phyloP scores from a whole-genome alignment of 2,888 invertebrate genomes.

The Archips crataeganus region DNA sequence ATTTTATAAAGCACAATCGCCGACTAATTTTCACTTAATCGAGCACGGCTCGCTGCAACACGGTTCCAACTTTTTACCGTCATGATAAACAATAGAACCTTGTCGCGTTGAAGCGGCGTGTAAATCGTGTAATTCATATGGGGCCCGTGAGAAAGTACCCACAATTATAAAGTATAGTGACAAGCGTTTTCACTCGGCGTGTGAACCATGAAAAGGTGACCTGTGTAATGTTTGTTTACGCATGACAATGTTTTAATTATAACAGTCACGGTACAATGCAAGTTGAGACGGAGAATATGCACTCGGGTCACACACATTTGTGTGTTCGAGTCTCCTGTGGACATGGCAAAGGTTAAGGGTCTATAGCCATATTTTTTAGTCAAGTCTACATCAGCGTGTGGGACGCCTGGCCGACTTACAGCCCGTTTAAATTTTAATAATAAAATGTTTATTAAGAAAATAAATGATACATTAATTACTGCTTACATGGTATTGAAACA shows the following conservation, averaged over 20 bases:
- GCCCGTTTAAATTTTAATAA: too few species aligned
- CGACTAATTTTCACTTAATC: slow-evolving; percentile 12
- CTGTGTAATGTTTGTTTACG: slow-evolving; percentile 3
- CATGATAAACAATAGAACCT: not conserved
- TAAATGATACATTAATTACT: too few species aligned
- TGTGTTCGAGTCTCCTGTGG: too few species aligned
- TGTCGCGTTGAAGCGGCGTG: slow-evolving; percentile 3
- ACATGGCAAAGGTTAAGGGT: too few species aligned
- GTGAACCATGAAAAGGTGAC: slow-evolving; percentile 20
- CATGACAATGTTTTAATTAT: not conserved
- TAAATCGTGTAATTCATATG: slow-evolving; percentile 1
- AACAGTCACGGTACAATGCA: not conserved
- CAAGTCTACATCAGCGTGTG: too few species aligned
- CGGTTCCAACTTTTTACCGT: not conserved
- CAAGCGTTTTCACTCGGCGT: slow-evolving; percentile 27
- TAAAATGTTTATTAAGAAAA: too few species aligned
- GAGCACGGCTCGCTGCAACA: not conserved
- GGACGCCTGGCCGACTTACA: too few species aligned
- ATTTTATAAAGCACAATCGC: slow-evolving; percentile 1
- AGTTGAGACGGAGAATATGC: too few species aligned
- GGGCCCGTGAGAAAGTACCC: slow-evolving; percentile 20
- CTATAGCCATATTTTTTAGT: too few species aligned
- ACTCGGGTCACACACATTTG: too few species aligned
- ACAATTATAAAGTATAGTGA: slow-evolving; percentile 18
- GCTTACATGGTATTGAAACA: too few species aligned